Percentiles rank a stretch among this genome's conserved stretches.
Conservation (phyloP, 1,140 invertebrate species). For the Yoshiicerus persimilis region DNA sequence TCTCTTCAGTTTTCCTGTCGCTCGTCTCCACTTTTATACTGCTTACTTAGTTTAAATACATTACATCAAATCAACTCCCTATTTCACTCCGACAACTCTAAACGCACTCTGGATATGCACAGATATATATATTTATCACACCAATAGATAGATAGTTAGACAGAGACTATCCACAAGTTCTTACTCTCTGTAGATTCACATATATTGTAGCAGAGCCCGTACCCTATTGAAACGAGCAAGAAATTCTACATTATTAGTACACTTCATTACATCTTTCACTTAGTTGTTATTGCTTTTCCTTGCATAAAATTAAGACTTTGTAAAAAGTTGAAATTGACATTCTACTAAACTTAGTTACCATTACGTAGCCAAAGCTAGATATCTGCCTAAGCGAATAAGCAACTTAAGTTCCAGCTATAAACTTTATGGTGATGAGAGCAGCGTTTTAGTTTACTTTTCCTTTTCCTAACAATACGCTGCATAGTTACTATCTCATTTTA, state of each 20-base stretch:
- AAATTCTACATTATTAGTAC: constrained; percentile 13
- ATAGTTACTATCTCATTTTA: not conserved
- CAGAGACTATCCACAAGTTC: no score
- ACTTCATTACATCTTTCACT: constrained; percentile 20
- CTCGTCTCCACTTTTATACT: not conserved
- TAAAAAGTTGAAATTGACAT: constrained; percentile 3
- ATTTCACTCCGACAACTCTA: not conserved
- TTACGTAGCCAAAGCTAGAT: not conserved
- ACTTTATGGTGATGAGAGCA: not conserved
- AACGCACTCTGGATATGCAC: not conserved
- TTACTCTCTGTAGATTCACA: not conserved
- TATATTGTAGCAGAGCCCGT: not conserved
- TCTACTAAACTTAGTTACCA: not conserved
- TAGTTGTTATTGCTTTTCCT: constrained; percentile 13
- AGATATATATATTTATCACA: no score
- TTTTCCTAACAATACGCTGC: not conserved
- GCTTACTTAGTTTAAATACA: not conserved
- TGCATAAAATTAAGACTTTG: constrained; percentile 10
- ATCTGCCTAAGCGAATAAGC: not conserved
- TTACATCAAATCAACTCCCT: not conserved
- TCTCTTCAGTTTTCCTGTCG: not conserved
- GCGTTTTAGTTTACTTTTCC: not conserved
- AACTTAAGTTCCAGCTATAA: not conserved
- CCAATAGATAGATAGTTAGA: no score
- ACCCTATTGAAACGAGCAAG: not conserved